These are phyloP conservation scores for Cataglyphis cursor DNA, from an alignment of 2,888 invertebrate genomes.

Conservation along the genomic window DNA sequence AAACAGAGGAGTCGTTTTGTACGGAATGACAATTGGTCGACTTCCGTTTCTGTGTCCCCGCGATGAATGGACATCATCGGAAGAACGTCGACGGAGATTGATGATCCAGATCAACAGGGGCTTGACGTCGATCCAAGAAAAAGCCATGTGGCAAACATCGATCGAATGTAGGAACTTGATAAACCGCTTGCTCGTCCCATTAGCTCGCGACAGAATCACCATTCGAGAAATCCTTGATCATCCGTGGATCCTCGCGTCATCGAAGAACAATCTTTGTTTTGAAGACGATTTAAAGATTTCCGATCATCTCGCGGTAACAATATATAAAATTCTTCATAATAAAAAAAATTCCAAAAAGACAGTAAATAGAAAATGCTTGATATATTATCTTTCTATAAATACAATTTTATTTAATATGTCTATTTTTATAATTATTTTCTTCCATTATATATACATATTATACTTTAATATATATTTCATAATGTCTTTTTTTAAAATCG, in stretches of 20 bases:
- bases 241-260: conserved; percentile 89
- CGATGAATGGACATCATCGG: conserved; percentile 86
- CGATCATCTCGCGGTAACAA: conserved; percentile 64
- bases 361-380: background rate
- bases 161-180: conserved; percentile 87
- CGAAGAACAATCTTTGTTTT: conserved; percentile 88
- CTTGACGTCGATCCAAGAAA: conserved; percentile 88
- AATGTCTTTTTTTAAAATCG: background rate
- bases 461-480: conserved; percentile 1
- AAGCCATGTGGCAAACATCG: conserved; percentile 87
- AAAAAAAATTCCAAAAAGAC: conserved; percentile 6
- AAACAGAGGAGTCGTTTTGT: conserved; percentile 91
- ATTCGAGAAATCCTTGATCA: conserved; percentile 89
- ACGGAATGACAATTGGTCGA: conserved; percentile 92
- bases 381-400: background rate
- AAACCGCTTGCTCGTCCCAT: conserved; percentile 88
- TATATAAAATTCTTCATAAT: background rate
- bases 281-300: conserved; percentile 84
- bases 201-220: conserved; percentile 88
- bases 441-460: background rate
- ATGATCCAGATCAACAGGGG: conserved; percentile 91
- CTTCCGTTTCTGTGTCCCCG: conserved; percentile 89
- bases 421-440: background rate
- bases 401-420: background rate
- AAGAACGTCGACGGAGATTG: conserved; percentile 89